A percentile compares a stretch with the other conserved stretches of the same genome.
Conservation (phyloP, 53 echinoderm and acorn worm genomes). For the Hippasteria phrygiana region DNA sequence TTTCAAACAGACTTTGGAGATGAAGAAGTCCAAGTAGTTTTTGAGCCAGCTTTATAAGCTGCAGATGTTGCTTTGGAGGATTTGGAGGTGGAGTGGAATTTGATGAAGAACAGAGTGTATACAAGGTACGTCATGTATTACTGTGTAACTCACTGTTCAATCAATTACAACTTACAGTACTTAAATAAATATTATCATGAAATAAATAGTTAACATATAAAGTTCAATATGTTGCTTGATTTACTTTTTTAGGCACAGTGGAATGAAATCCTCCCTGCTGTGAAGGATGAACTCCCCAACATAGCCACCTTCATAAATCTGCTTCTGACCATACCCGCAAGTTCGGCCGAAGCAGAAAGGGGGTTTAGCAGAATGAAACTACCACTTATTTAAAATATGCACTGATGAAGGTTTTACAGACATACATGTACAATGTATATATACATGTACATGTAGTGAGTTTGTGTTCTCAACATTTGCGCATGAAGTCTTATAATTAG, state of each 20-base stretch:
- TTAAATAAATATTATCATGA: too few relatives aligned
- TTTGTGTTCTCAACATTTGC: too few relatives aligned
- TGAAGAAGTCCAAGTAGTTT: not conserved
- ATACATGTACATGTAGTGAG: too few relatives aligned
- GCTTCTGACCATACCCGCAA: slow-evolving; percentile 39
- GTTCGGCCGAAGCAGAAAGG: slow-evolving; percentile 62
- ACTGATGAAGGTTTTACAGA: too few relatives aligned
- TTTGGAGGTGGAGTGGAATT: slow-evolving; percentile 15
- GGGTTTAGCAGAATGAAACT: slow-evolving; percentile 39
- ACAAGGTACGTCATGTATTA: too few relatives aligned
- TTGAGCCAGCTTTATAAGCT: not conserved
- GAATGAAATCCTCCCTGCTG: not conserved
- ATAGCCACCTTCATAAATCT: slow-evolving; percentile 26
- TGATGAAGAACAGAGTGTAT: slow-evolving; percentile 44
- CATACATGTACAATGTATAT: too few relatives aligned
- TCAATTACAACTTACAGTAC: too few relatives aligned
- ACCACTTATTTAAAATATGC: too few relatives aligned
- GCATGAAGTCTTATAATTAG: too few relatives aligned
- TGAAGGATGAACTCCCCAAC: slow-evolving; percentile 21
- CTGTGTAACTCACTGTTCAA: too few relatives aligned
- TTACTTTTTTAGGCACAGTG: slow-evolving; percentile 9
- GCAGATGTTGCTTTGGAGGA: not conserved
- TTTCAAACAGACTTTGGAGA: slow-evolving; percentile 13
- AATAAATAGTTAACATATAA: too few relatives aligned
- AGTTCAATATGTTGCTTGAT: not conserved